Base-by-base conservation (phyloP, 2,888 invertebrate genomes). In the Ctenicera cuprea region DNA sequence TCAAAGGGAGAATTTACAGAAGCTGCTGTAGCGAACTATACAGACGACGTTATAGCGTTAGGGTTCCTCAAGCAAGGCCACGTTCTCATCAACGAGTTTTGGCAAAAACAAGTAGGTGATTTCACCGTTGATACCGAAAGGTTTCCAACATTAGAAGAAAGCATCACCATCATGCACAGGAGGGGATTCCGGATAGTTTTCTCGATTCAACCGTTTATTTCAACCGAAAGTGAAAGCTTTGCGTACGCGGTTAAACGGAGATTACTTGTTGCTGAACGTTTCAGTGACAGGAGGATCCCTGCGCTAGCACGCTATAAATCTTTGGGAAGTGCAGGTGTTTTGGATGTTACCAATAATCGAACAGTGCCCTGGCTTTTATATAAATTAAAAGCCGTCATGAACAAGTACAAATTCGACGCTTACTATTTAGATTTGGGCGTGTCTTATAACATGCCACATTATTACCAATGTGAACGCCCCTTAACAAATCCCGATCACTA, bases 181-280 rank as follows among this genome's bases (percentile, higher is more conserved):
- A 89, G 96, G 76, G 96, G 96, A 0, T 97, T 97, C 78, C 92
- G 94, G 82, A 93, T 97, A 12, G 94, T 94, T 0, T 92, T 97
- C 78, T 94, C 95, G n/a, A 91, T 97, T 0, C 96, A 97, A 83
- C 97, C 97, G 0, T 97, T 95, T 84, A 93, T 97, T 37, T 94
- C 94, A 64, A 95, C 96, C 0, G 95, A 96, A 81, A 96, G 97
- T 77, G 87, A 88, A 1, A 95, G 94, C 81, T 97, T 97, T 83
- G 92, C 92, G 65, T 93, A 95, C 80, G 93, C 95, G 0, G 94
- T 96, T 0, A 89, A 91, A 63, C 92, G 92, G 67, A 89, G 93
- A 67, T 84, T 95, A n/a, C 86, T 96, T 1, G 92, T 96, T 48
- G 93, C 93, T n/a, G 95, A 96, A 83, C 89, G 95, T 18, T 92